Conservation (phyloP, 2,797 vertebrate genomes). For the Phrynocephalus guinanensis region DNA sequence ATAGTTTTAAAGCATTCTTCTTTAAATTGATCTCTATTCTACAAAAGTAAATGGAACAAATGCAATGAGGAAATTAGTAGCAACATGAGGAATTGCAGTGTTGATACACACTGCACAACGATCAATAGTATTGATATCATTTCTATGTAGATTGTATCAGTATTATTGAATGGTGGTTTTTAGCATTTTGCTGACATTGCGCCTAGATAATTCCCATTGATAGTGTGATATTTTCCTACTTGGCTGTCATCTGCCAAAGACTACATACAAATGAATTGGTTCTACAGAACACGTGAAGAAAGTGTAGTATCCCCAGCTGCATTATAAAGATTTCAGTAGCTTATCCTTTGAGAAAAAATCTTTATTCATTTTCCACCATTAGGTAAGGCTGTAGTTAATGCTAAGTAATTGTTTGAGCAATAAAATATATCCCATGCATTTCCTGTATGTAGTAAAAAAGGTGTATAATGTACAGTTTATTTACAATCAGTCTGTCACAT, state of each 20-base stretch:
- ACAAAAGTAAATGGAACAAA: conserved; percentile 47
- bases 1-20: background rate
- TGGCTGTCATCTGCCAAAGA: conserved; percentile 14
- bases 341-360: conserved; percentile 34
- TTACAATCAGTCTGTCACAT: conserved; percentile 23
- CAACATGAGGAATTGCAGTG: conserved; percentile 38
- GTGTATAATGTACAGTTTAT: background rate
- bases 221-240: conserved; percentile 28
- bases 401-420: rapidly evolving
- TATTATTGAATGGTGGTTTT: conserved; percentile 52
- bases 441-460: conserved; percentile 35
- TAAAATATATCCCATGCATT: conserved; percentile 34
- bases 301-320: background rate
- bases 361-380: conserved; percentile 19
- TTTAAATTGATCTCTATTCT: conserved; percentile 43
- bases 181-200: conserved; percentile 32
- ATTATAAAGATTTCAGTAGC: conserved; percentile 45
- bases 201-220: background rate
- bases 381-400: conserved; percentile 16
- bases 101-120: background rate
- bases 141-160: conserved; percentile 22
- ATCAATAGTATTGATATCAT: conserved; percentile 19
- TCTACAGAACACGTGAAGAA: background rate
- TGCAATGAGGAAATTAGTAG: conserved; percentile 46
- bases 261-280: conserved; percentile 34